Conservation (phyloP, 2,888 invertebrate species). For the Mongoloraphidia duomilia region DNA sequence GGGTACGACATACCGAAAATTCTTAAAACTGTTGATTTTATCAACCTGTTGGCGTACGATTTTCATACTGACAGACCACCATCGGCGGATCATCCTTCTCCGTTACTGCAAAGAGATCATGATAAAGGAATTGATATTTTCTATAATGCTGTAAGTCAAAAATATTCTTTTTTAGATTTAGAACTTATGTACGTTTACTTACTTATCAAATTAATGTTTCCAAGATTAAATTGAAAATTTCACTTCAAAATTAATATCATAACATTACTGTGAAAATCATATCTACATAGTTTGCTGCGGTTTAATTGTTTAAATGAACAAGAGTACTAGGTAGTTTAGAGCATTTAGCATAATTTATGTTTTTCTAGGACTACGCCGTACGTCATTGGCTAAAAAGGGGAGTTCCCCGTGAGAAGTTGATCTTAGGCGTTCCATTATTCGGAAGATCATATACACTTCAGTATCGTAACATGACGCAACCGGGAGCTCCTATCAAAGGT, state of each 20-base stretch:
- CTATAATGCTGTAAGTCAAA: conserved; percentile 33
- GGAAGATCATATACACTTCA: conserved; percentile 56
- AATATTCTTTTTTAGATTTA: too few species aligned
- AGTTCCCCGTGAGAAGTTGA: conserved; percentile 48
- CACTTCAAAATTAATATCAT: too few species aligned
- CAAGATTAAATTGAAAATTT: too few species aligned
- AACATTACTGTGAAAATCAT: too few species aligned
- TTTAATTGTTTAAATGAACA: too few species aligned
- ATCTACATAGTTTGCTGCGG: too few species aligned
- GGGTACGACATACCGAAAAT: conserved; percentile 47
- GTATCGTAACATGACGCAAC: conserved; percentile 33
- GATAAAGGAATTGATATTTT: conserved; percentile 36
- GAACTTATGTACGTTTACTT: too few species aligned
- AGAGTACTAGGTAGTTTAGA: background rate
- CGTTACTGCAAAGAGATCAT: conserved; percentile 31
- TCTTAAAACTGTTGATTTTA: conserved; percentile 45
- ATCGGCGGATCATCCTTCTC: conserved; percentile 35
- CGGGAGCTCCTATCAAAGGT: conserved; percentile 43
- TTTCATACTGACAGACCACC: conserved; percentile 32
- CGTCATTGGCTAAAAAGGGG: conserved; percentile 49
- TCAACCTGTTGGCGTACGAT: conserved; percentile 54
- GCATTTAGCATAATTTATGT: conserved; percentile 3
- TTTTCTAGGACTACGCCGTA: conserved; percentile 47
- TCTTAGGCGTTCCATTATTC: conserved; percentile 58
- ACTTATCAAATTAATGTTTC: too few species aligned